A percentile compares a stretch with the other conserved stretches of the same genome.
Evolutionary conservation across 1,140 invertebrate species (phyloP).

Genomic region (Oncopeltus fasciatus): DNA sequence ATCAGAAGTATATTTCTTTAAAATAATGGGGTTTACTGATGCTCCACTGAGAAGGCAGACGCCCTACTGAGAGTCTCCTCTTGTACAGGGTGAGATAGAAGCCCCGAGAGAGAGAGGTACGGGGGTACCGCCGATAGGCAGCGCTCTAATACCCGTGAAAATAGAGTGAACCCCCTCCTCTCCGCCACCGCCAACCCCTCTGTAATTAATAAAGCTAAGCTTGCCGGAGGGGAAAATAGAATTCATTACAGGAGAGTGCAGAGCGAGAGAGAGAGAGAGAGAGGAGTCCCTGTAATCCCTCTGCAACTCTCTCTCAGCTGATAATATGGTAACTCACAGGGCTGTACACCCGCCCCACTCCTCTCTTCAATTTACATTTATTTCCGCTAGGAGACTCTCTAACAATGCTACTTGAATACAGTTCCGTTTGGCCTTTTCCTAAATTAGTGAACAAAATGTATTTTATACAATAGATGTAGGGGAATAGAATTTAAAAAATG

Average conservation of each 20-base stretch:
- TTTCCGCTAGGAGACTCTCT: not conserved
- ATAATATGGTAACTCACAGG: slow-evolving; percentile 9
- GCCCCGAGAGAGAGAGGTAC: not conserved
- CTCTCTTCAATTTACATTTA: not conserved
- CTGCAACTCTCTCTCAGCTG: not conserved
- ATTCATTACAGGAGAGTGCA: slow-evolving; percentile 16
- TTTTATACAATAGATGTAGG: too few species aligned
- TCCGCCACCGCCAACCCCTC: not conserved
- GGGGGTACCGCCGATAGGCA: not conserved
- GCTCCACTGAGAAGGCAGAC: too few species aligned
- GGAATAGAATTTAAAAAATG: too few species aligned
- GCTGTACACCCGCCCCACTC: not conserved
- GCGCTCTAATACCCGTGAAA: not conserved
- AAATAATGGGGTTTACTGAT: too few species aligned
- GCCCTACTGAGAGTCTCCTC: too few species aligned
- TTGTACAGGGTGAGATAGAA: not conserved
- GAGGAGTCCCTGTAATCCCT: not conserved
- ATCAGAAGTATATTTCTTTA: too few species aligned
- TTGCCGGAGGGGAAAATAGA: slow-evolving; percentile 20
- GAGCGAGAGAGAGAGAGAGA: not conserved
- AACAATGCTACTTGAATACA: too few species aligned
- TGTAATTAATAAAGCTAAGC: slow-evolving; percentile 21
- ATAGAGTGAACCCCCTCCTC: not conserved
- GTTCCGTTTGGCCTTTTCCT: too few species aligned
- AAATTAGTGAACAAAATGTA: too few species aligned